Base-by-base conservation (phyloP, 2,113 vertebrate species). In the Chaetops frenatus region DNA sequence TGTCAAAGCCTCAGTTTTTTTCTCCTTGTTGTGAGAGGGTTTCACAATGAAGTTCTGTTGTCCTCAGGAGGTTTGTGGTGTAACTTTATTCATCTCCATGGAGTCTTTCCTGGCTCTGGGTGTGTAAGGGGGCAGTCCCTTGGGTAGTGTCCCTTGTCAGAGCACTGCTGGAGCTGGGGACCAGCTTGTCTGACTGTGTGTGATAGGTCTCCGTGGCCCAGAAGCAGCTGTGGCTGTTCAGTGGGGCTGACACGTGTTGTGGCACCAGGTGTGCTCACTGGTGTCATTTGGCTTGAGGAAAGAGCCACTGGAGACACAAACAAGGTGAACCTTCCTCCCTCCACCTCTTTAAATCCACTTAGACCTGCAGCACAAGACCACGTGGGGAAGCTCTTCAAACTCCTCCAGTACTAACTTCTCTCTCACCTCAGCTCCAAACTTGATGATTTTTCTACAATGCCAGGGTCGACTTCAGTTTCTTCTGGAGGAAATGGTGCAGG, bases 401-500 rank as follows among this genome's bases (percentile, higher is more conserved):
- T 6, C 18, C 78, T 79, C 18, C 38, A 50, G 0, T 33, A 15
- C 6, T 40, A 11, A 38, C 9, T 81, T 48, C 20, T 54, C 2
- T 35, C 15, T 82, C 47, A 44, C 16, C 36, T 66, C 12, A 42
- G 51, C 29, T 33, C 38, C 21, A 71, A 29, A 31, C 17, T 3
- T 54, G 33, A 15, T 76, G 25, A 22, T 29, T 44, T 28, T 15
- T 0, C 0, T 79, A 7, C 9, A 29, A 5, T 16, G 16, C 21
- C 15, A 15, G 29, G 10, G 5, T 16, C 0, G 0, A 19, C 57
- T 78, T 64, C 48, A 71, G 35, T 14, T 12, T 21, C 27, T 80
- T 58, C 7, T 60, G 38, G 38, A 77, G 38, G 64, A 91, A 57
- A 42, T 17, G 13, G 10, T 35, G 27, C 17, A 60, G 27, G 38